Conservation (phyloP, 2,113 vertebrate species). For the Scatophagus argus region DNA sequence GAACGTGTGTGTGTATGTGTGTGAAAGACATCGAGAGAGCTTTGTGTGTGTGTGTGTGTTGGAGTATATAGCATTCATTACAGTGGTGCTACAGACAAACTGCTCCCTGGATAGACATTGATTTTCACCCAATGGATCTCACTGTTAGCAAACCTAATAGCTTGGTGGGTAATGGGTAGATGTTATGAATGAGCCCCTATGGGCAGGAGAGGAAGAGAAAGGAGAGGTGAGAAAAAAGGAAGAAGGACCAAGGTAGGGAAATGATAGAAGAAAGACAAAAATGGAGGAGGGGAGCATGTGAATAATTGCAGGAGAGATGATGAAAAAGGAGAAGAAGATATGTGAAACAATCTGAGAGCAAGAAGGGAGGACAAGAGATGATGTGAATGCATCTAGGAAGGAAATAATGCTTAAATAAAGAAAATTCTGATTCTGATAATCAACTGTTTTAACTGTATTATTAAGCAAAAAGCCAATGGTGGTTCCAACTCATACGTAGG, state of each 20-base stretch:
- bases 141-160: constrained; percentile 83
- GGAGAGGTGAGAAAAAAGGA: not conserved
- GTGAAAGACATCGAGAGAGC: constrained; percentile 1
- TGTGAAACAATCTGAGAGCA: not conserved
- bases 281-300: not conserved
- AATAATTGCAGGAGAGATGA: not conserved
- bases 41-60: constrained; percentile 61
- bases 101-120: constrained; percentile 81
- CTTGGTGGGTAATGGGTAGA: constrained; percentile 80
- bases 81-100: constrained; percentile 78
- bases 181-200: constrained; percentile 78
- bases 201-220: constrained; percentile 34
- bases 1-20: not conserved
- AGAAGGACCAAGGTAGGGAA: not conserved
- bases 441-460: not conserved
- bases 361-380: not conserved
- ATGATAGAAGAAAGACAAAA: not conserved
- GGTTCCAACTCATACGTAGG: not conserved
- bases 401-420: not conserved
- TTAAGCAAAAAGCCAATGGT: not conserved
- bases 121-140: constrained; percentile 83
- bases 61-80: constrained; percentile 75
- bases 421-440: not conserved
- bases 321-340: not conserved
- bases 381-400: not conserved